phyloP scores from a whole-genome alignment of 2,888 invertebrate genomes.

The Plagodis dolabraria region DNA sequence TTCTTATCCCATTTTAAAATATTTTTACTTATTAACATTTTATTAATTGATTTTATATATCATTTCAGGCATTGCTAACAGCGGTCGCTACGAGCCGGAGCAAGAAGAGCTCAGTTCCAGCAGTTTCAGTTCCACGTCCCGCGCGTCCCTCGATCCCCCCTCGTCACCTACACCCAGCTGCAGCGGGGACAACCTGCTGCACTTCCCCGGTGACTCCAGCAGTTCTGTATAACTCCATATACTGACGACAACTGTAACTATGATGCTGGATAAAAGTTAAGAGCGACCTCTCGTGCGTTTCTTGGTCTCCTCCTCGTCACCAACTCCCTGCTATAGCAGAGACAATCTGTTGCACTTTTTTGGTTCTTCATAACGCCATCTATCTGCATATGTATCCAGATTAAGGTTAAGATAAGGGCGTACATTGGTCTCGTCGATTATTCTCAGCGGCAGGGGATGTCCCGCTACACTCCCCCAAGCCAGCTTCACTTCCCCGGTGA shows the following conservation, averaged over 20 bases:
- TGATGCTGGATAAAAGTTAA: neutral
- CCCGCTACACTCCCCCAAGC: no score
- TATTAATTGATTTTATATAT: neutral
- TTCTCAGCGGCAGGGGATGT: no score
- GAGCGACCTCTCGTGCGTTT: no score
- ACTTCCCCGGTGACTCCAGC: slow-evolving; percentile 92
- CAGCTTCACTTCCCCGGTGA: slow-evolving; percentile 91
- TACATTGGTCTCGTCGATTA: no score
- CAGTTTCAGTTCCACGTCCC: slow-evolving; percentile 92
- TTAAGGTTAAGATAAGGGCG: no score
- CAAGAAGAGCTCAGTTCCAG: slow-evolving; percentile 93
- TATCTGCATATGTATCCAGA: no score
- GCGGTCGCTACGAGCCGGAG: slow-evolving; percentile 87
- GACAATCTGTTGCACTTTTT: slow-evolving; percentile 49
- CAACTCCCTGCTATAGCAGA: neutral
- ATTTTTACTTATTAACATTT: neutral
- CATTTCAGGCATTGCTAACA: slow-evolving; percentile 55
- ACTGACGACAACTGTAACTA: neutral
- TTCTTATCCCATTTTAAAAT: neutral
- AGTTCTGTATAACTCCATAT: slow-evolving; percentile 80
- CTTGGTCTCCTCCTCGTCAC: no score
- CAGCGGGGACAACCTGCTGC: slow-evolving; percentile 90
- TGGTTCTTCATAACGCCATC: no score
- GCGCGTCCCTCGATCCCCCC: slow-evolving; percentile 89
- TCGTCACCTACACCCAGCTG: slow-evolving; percentile 91